phyloP scores from a whole-genome alignment of 1,140 invertebrate species.

The Hylaeus volcanicus region DNA sequence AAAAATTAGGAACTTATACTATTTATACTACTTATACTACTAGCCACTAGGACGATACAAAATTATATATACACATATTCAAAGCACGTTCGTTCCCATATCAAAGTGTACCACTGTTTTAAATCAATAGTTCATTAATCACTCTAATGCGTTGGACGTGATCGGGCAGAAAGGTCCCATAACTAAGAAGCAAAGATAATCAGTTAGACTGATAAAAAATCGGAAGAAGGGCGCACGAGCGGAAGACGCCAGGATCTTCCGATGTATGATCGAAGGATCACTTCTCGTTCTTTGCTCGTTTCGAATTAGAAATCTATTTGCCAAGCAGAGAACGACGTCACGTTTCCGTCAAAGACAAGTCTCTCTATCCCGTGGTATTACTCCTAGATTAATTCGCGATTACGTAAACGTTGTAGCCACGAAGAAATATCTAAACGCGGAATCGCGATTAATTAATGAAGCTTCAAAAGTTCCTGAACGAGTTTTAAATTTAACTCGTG shows the following conservation, averaged over 20 bases:
- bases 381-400: background rate
- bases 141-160: too few species aligned
- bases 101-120: too few species aligned
- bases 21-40: too few species aligned
- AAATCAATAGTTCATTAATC: too few species aligned
- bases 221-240: background rate
- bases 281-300: background rate
- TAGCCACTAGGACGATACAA: background rate
- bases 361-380: background rate
- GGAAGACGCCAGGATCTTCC: background rate
- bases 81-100: background rate
- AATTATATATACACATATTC: background rate
- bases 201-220: background rate
- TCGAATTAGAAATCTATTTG: background rate
- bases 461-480: background rate
- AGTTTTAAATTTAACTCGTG: constrained; percentile 7
- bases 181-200: background rate
- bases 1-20: too few species aligned
- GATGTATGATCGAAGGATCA: background rate
- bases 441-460: constrained; percentile 31
- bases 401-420: background rate
- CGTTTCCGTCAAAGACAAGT: background rate
- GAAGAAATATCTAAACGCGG: background rate
- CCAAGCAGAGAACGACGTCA: background rate
- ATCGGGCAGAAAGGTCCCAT: background rate